phyloP scores from a whole-genome alignment of 2,888 invertebrate genomes.

The Lasiommata megera region DNA sequence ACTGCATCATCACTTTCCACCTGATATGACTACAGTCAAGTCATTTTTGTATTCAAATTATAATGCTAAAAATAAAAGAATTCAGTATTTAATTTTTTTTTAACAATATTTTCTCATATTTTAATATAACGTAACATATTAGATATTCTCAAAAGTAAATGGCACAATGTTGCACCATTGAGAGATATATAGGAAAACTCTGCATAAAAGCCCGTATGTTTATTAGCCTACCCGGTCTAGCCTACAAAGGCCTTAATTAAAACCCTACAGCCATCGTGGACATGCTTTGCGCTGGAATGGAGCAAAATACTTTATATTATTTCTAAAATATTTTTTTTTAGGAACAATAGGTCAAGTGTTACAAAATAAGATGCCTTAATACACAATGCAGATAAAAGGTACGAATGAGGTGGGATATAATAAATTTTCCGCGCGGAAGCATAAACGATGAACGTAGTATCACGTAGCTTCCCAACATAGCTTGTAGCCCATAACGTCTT shows the following conservation, averaged over 20 bases:
- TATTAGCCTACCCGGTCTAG: constrained; percentile 17
- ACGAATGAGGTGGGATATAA: constrained; percentile 74
- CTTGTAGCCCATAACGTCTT: constrained; percentile 35
- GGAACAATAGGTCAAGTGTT: neutral
- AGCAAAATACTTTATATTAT: neutral
- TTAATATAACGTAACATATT: neutral
- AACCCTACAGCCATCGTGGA: constrained; percentile 23
- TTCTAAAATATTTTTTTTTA: neutral
- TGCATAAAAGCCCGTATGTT: constrained; percentile 21
- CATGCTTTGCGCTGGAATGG: constrained; percentile 12
- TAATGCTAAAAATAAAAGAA: too few species aligned
- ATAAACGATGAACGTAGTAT: constrained; percentile 75
- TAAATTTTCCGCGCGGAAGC: constrained; percentile 76
- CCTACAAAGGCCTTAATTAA: constrained; percentile 27
- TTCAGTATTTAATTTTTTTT: too few species aligned
- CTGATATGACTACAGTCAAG: too few species aligned
- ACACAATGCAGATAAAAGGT: constrained; percentile 74
- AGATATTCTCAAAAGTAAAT: constrained; percentile 3
- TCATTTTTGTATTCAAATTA: too few species aligned
- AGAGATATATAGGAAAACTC: constrained; percentile 1
- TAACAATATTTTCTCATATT: too few species aligned
- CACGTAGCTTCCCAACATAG: constrained; percentile 65
- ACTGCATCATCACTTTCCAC: too few species aligned
- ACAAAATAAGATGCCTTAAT: constrained; percentile 51
- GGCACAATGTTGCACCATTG: neutral